Base-by-base conservation (phyloP, 1,140 invertebrate species). In the Leptinotarsa undecemlineata region DNA sequence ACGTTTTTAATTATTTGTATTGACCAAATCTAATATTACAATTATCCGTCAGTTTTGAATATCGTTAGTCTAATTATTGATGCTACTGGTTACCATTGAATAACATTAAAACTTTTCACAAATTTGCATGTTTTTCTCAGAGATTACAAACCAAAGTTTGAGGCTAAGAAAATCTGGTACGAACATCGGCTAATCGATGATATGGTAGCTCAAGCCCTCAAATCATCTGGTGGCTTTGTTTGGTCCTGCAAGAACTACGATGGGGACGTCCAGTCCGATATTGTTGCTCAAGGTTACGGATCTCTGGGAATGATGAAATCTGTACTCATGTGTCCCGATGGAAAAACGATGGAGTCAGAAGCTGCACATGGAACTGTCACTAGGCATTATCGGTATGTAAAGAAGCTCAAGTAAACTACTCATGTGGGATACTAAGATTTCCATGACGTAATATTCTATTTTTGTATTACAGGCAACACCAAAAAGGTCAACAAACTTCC, bases 161-260 rank as follows among this genome's bases (percentile, higher is more conserved):
- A 96, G 77, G 89, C 88, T 8, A 88, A 88, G 15, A 91, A 91
- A 67, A 95, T 96, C 77, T 96, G 93, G 92, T 96, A 97, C 84
- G 95, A 97, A 85, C 95, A 97, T 85, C 88, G 95, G n/a, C 86
- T 96, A 26, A 96, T 96, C 82, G 95, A 97, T 84, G 95, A 97
- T 82, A 96, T 96, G 94, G 95, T 97, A 23, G 95, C 95, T 13
- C 95, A 96, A 85, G 92, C 90, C 8, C 86, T 97, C 66, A 97
- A 97, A 86, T 92, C 93, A 21, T 90, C 89, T 57, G 77, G 95
- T 71, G 94, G 93, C n/a, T 96, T 96, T 86, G 92, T 96, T 2
- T 96, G 95, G 95, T 92, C 95, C 8, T 96, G 95, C 86, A 96
- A 96, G 85, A 96, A 96, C 83, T 96, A 96, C 84, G 95, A 96